Base-by-base conservation (phyloP, 1,140 invertebrate genomes). In the Ctenoplectra terminalis region DNA sequence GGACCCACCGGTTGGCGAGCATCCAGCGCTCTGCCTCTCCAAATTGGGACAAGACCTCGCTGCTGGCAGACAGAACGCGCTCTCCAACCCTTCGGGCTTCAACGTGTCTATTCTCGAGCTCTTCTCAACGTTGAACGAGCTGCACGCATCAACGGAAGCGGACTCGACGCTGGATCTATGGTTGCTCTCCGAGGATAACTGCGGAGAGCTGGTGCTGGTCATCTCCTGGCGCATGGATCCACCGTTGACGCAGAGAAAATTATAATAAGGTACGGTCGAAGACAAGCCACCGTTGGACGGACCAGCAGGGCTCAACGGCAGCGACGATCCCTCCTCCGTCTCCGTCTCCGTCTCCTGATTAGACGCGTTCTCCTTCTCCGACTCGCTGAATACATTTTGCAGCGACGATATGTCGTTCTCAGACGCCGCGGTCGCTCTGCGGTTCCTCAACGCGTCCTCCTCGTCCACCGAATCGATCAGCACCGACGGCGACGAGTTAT, bases 31-130 rank as follows among this genome's bases (percentile, higher is more conserved):
- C 52, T 93, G 92, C 3, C 93, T 86, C 43, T 94, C 93, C 3
- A 93, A 81, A 78, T 94, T 93, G 0, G 93, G 92, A 43, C 92
- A 94, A 0, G 92, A 95, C 58, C 93, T 94, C 72, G 88, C 95
- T 75, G 87, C 94, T 0, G 95, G 95, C 81, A 95, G 88, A 71
- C 93, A 94, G 31, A 92, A 93, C 1, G 90, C 52, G 9, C 85
- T 81, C 26, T 94, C 95, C 29, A 94, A 77, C 9, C 82, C 78
- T 61, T 95, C 90, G 8, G 94, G 94, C 31, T 95, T 94, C 13
- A 95, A 82, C 8, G 93, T 90, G 29, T 93, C 92, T 13, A 85
- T 79, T 0, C 58, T 52, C 0, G 87, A 61, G 56, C 69, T 43
- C 66, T 70, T 89, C 23, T 92, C 91, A 54, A 92, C 92, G n/a